phyloP scores from a whole-genome alignment of 2,113 vertebrate species.

The Orthochromis malagaraziensis region DNA sequence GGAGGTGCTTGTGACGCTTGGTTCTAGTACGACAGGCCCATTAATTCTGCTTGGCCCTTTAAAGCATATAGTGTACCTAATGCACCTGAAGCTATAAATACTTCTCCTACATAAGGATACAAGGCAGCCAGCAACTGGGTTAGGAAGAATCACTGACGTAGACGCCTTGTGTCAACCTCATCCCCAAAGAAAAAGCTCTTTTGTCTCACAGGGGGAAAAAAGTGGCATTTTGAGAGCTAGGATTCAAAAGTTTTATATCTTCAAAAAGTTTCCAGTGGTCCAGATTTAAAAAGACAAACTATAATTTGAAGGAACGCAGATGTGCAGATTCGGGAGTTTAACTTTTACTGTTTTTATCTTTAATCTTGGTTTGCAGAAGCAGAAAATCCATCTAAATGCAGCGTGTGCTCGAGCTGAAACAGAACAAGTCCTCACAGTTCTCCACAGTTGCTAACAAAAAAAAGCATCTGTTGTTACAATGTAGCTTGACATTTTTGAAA shows the following conservation, averaged over 20 bases:
- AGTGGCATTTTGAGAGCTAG: not conserved
- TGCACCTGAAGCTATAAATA: conserved; percentile 76
- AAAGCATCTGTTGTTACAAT: not conserved
- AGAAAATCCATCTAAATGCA: not conserved
- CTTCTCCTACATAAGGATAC: conserved; percentile 52
- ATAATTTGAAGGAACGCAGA: not conserved
- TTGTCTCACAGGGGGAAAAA: not conserved
- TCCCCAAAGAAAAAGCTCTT: conserved; percentile 4
- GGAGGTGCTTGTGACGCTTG: conserved; percentile 24
- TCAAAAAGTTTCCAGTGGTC: not conserved
- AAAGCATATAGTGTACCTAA: conserved; percentile 47
- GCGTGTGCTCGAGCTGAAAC: not conserved
- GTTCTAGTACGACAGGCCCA: conserved; percentile 46
- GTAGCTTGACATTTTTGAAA: not conserved
- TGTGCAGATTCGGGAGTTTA: not conserved
- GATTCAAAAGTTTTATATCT: not conserved
- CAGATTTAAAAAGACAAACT: not conserved
- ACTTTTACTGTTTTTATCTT: not conserved
- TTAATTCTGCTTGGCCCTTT: conserved; percentile 57
- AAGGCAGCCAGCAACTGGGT: conserved; percentile 64
- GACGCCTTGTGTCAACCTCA: conserved; percentile 12
- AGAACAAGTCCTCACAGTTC: not conserved
- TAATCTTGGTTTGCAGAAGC: not conserved
- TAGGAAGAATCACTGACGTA: conserved; percentile 50
- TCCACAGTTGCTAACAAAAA: not conserved